Evolutionary conservation across 2,113 vertebrate genomes (phyloP).

Genomic region (Anolis carolinensis): DNA sequence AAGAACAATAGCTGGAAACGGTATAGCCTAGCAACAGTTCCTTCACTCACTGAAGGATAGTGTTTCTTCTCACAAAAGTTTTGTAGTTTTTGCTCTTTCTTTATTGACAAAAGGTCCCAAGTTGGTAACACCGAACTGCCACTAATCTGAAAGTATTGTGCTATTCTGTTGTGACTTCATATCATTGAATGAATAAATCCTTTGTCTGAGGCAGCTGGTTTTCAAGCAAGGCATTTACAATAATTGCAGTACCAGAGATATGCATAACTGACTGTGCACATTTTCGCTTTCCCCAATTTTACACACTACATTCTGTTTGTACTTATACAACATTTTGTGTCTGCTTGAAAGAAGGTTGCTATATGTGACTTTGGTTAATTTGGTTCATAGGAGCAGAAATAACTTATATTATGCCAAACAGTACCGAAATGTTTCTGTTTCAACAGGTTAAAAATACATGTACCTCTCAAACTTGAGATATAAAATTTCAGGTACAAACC

Average conservation of each 20-base stretch:
- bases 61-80: background rate
- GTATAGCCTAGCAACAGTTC: background rate
- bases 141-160: slow-evolving; percentile 5
- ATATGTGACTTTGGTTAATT: background rate
- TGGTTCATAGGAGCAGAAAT: too few species aligned
- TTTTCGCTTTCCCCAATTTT: background rate
- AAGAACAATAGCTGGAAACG: background rate
- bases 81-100: background rate
- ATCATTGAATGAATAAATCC: slow-evolving; percentile 16
- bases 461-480: too few species aligned
- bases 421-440: too few species aligned
- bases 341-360: background rate
- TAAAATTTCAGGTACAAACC: too few species aligned
- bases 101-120: background rate
- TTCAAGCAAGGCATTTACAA: background rate
- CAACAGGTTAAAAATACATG: too few species aligned
- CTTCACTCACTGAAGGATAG: background rate
- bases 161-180: background rate
- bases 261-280: background rate
- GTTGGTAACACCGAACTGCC: background rate
- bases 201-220: slow-evolving; percentile 1
- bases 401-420: too few species aligned
- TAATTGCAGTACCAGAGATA: background rate
- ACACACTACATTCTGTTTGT: background rate
- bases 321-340: background rate